phyloP scores from a whole-genome alignment of 2,797 vertebrate species.

The Percopsis omiscomaycus region DNA sequence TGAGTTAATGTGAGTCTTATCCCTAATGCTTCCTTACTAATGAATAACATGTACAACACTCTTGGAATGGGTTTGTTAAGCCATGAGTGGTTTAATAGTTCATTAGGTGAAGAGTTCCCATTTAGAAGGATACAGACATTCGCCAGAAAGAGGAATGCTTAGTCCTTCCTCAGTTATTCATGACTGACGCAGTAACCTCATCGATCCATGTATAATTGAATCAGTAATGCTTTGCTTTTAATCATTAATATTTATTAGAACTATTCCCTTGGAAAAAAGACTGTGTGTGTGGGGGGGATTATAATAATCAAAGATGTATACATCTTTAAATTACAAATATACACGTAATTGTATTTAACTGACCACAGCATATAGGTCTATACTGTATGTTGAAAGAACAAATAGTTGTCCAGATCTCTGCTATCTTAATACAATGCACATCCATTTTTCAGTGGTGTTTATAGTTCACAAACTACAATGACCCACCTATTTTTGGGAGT shows the following conservation, averaged over 20 bases:
- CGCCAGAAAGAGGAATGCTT: slow-evolving; percentile 61
- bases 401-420: no score
- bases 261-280: slow-evolving; percentile 43
- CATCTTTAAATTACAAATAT: slow-evolving; percentile 32
- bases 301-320: no score
- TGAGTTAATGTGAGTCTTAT: no score
- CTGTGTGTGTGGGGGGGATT: neutral
- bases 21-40: no score
- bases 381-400: no score
- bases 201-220: slow-evolving; percentile 76
- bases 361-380: no score
- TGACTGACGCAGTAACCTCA: slow-evolving; percentile 64
- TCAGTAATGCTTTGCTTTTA: slow-evolving; percentile 61
- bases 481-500: neutral
- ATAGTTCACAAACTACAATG: no score
- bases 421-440: no score
- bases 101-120: slow-evolving; percentile 54
- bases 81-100: slow-evolving; percentile 29
- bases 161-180: slow-evolving; percentile 71
- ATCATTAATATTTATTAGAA: slow-evolving; percentile 63
- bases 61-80: no score
- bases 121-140: slow-evolving; percentile 53
- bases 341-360: slow-evolving; percentile 1
- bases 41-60: no score
- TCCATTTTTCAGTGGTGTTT: no score